Evolutionary conservation across 2,888 invertebrate genomes (phyloP).

Genomic region (Drosophila pegasa): DNA sequence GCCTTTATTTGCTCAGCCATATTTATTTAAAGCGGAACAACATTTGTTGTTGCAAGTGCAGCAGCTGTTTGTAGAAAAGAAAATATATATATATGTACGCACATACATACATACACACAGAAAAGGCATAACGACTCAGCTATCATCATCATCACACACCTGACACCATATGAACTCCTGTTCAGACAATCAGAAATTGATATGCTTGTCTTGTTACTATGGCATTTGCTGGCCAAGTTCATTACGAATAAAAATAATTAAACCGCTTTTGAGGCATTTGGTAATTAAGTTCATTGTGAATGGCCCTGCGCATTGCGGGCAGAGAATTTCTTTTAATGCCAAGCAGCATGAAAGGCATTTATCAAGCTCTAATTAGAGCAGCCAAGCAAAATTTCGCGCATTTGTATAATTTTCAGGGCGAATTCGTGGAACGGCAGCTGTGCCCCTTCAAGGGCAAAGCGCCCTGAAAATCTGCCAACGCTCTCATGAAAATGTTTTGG

Average conservation of each 20-base stretch:
- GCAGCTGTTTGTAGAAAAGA: too few relatives aligned
- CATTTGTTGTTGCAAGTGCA: too few relatives aligned
- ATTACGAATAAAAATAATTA: constrained; percentile 5
- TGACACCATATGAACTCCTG: neutral
- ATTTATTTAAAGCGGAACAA: too few relatives aligned
- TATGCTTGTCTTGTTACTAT: neutral
- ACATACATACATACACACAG: neutral
- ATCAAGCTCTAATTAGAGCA: constrained; percentile 42
- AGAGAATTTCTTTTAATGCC: constrained; percentile 14
- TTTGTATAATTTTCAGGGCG: constrained; percentile 24
- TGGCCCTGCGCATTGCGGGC: neutral
- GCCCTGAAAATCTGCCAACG: constrained; percentile 43
- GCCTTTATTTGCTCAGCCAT: too few relatives aligned
- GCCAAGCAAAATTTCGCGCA: constrained; percentile 15
- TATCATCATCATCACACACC: neutral
- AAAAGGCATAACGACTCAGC: neutral
- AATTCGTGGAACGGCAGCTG: constrained; percentile 25
- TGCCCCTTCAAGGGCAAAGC: constrained; percentile 5
- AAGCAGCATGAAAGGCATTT: constrained; percentile 46
- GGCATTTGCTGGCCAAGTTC: neutral
- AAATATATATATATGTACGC: neutral
- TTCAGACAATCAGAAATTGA: neutral
- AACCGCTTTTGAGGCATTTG: neutral
- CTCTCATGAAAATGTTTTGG: constrained; percentile 48
- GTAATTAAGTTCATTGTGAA: constrained; percentile 3